Evolutionary conservation across 1,140 invertebrate genomes (phyloP).

Genomic region (Apis laboriosa): DNA sequence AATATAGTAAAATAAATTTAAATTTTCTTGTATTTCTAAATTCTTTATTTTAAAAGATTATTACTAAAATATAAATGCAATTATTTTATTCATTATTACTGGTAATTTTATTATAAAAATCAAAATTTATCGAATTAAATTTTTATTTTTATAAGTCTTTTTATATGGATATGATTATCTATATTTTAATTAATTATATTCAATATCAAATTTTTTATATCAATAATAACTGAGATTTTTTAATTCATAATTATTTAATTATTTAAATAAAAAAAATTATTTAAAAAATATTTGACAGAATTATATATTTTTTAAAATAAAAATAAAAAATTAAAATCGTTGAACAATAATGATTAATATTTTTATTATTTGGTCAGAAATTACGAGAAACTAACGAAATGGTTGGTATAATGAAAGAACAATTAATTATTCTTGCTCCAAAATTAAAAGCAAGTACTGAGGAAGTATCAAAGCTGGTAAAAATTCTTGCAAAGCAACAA

Average conservation of each 20-base stretch:
- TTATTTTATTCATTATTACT: too few species aligned
- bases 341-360: not conserved
- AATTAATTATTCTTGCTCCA: constrained; percentile 92
- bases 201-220: too few species aligned
- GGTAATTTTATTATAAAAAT: too few species aligned
- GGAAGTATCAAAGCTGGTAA: constrained; percentile 90
- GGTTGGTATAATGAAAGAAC: constrained; percentile 92
- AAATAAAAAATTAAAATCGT: not conserved
- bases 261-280: too few species aligned
- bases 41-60: not conserved
- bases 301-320: not conserved
- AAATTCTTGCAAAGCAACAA: constrained; percentile 89
- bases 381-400: constrained; percentile 91
- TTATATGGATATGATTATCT: too few species aligned
- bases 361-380: constrained; percentile 83
- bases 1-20: not conserved
- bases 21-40: not conserved
- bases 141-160: too few species aligned
- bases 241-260: too few species aligned
- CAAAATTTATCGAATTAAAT: too few species aligned
- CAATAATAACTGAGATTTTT: too few species aligned
- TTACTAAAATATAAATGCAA: not conserved
- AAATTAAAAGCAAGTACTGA: constrained; percentile 91
- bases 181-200: too few species aligned
- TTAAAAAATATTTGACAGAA: too few species aligned